Evolutionary conservation across 2,888 invertebrate species (phyloP).

Genomic region (Troides oblongomaculatus): DNA sequence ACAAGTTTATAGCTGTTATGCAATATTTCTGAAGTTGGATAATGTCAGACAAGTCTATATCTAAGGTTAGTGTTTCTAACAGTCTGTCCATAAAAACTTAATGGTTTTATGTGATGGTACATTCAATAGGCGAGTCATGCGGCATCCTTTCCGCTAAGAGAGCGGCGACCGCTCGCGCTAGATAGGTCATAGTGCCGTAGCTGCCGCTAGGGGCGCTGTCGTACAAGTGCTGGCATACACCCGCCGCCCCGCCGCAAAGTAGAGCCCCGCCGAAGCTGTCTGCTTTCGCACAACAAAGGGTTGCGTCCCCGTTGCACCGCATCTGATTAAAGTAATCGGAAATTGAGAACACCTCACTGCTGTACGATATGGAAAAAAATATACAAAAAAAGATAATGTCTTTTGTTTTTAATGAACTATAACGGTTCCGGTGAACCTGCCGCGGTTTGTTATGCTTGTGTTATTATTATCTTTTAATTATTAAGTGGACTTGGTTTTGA

Average conservation of each 20-base stretch:
- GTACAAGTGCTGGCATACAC: slow-evolving; percentile 97
- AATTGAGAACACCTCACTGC: background rate
- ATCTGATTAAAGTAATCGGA: slow-evolving; percentile 75
- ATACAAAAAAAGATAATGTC: background rate
- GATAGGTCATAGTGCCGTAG: slow-evolving; percentile 98
- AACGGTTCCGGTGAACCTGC: no score
- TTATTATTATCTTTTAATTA: no score
- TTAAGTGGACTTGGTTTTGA: no score
- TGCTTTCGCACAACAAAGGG: slow-evolving; percentile 93
- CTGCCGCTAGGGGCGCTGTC: slow-evolving; percentile 99
- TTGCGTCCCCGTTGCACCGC: slow-evolving; percentile 93
- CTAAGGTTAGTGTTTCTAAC: no score
- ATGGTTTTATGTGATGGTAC: slow-evolving; percentile 82
- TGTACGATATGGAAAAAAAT: background rate
- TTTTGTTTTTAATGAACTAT: no score
- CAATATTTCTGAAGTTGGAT: no score
- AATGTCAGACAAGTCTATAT: no score
- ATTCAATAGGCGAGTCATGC: slow-evolving; percentile 88
- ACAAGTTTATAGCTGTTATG: no score
- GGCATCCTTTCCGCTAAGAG: slow-evolving; percentile 86
- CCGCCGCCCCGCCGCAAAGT: slow-evolving; percentile 95
- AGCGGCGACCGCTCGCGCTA: slow-evolving; percentile 90
- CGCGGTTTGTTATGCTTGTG: no score
- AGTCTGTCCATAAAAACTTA: background rate
- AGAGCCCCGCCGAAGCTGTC: slow-evolving; percentile 78